Conservation (phyloP, 2,113 vertebrate species). For the Channa maculata region DNA sequence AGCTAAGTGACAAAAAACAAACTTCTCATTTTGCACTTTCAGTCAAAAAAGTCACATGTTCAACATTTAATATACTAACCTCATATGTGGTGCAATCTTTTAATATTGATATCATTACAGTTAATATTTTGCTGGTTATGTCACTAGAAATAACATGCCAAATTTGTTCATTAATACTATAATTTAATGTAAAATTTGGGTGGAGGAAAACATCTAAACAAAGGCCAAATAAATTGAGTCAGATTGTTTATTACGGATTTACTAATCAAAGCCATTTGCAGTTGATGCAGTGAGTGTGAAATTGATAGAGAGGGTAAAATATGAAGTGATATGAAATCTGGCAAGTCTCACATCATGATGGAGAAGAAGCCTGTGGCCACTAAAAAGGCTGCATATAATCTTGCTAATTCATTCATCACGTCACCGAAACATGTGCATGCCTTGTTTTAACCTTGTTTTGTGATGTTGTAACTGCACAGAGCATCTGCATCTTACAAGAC, state of each 20-base stretch:
- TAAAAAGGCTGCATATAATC: conserved; percentile 42
- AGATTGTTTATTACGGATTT: conserved; percentile 8
- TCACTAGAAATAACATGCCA: neutral
- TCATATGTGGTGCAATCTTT: too few species aligned
- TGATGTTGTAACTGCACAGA: conserved; percentile 50
- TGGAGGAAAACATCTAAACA: neutral
- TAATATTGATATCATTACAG: conserved; percentile 1
- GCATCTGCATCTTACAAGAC: conserved; percentile 44
- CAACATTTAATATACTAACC: neutral
- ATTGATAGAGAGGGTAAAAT: conserved; percentile 41
- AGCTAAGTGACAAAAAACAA: conserved; percentile 5
- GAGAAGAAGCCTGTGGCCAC: conserved; percentile 28
- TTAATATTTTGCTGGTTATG: neutral
- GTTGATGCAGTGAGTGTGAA: conserved; percentile 31
- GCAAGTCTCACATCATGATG: conserved; percentile 26
- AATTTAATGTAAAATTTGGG: neutral
- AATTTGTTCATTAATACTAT: neutral
- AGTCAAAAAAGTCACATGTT: neutral
- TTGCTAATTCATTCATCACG: conserved; percentile 60
- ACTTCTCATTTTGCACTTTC: conserved; percentile 25
- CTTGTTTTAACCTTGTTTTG: conserved; percentile 51
- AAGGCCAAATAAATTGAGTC: conserved; percentile 3
- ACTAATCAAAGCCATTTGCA: conserved; percentile 19
- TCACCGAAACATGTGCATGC: conserved; percentile 57
- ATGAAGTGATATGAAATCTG: conserved; percentile 50